Base-by-base conservation (phyloP, 2,113 vertebrate genomes). In the Nesospiza acunhae region DNA sequence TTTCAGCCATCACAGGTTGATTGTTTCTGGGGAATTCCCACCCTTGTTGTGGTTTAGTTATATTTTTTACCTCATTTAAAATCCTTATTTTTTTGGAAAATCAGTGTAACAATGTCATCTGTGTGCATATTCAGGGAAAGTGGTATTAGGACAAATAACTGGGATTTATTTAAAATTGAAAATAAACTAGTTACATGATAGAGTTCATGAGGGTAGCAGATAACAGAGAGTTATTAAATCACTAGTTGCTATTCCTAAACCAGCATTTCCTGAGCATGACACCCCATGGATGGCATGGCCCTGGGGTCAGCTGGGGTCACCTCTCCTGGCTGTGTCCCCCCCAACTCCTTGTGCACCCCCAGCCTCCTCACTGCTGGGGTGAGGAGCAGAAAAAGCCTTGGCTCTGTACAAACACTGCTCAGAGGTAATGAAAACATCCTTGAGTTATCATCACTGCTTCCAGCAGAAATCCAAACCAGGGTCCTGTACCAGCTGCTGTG, bases 321-420 rank as follows among this genome's bases (percentile, higher is more conserved):
- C n/a, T n/a, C n/a, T 68, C 47, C 62, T 0, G 0, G 16, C 24
- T 75, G 17, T 49, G 55, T 41, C n/a, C 28, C 12, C 4, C 37
- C 2, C 53, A 52, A 1, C 13, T 53, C 60, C n/a, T 14, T 14
- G 15, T 17, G 39, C 16, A 21, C 7, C 39, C 39, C 46, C 77
- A n/a, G 28, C 24, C 60, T 53, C 30, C 39, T 68, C 24, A 10
- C 11, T 53, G 39, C 0, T 13, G 24, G 23, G 46, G 47, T 15
- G 17, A 76, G 0, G 0, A 68, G 39, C 30, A 83, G 39, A 53
- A 74, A 41, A 55, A 24, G 6, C 62, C 39, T 26, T 35, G 62
- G 53, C 47, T 62, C 31, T 70, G n/a, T 16, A 28, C 39, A 69
- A 63, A 62, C 9, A 16, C 14, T 69, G 41, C 42, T 42, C 55